Conservation (phyloP, 1,140 invertebrate genomes). For the Yoshiicerus persimilis region DNA sequence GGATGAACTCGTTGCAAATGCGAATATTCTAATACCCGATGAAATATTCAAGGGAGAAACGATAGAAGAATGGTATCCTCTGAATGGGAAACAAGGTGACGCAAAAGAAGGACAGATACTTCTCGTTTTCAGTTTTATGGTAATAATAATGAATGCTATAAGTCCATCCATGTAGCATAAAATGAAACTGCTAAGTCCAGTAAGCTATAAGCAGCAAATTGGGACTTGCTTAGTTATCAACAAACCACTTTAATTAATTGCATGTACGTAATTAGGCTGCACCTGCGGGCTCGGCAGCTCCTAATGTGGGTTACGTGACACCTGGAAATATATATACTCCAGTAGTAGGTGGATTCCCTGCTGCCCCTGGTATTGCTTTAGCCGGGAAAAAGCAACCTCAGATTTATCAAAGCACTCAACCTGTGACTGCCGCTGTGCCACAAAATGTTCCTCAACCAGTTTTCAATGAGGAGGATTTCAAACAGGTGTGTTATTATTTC, state of each 20-base stretch:
- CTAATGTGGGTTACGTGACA: constrained; percentile 16
- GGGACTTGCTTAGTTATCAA: neutral
- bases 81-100: constrained; percentile 87
- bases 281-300: constrained; percentile 37
- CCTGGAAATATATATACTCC: constrained; percentile 61
- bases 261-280: constrained; percentile 39
- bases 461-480: constrained; percentile 67
- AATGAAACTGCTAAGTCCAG: neutral
- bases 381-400: constrained; percentile 50
- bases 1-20: constrained; percentile 94
- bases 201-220: too few relatives aligned
- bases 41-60: constrained; percentile 82
- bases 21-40: constrained; percentile 78
- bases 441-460: constrained; percentile 39
- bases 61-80: constrained; percentile 88
- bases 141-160: constrained; percentile 55
- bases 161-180: neutral
- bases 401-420: constrained; percentile 50
- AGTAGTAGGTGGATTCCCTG: constrained; percentile 56
- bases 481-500: constrained; percentile 66
- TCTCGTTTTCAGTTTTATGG: constrained; percentile 62
- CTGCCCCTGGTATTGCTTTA: constrained; percentile 63
- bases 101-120: constrained; percentile 81
- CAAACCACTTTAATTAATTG: too few relatives aligned
- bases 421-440: constrained; percentile 43